A percentile compares a stretch with the other conserved stretches of the same genome.
phyloP scores from a whole-genome alignment of 1,140 invertebrate species.

The Arctopsyche grandis region DNA sequence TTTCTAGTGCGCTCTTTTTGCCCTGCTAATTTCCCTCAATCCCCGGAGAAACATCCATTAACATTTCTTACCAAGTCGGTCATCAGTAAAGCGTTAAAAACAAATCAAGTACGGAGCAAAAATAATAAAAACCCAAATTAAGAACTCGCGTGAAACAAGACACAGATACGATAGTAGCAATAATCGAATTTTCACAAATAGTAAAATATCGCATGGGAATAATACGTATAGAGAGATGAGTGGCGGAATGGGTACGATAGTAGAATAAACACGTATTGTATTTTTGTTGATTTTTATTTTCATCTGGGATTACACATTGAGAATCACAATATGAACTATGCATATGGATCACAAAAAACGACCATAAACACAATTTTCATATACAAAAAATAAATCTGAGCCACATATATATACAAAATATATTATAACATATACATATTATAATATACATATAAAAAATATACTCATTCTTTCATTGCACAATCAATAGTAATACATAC shows the following conservation, averaged over 20 bases:
- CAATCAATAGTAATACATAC: no score
- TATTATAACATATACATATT: no score
- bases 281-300: background rate
- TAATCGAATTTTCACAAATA: no score
- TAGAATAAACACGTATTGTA: background rate
- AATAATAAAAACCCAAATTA: constrained; percentile 17
- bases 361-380: background rate
- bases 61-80: constrained; percentile 17
- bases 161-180: background rate
- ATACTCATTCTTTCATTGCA: background rate
- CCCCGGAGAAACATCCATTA: constrained; percentile 20
- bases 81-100: constrained; percentile 33
- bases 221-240: background rate
- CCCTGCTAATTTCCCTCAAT: constrained; percentile 1
- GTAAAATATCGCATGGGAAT: no score
- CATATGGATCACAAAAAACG: constrained; percentile 1
- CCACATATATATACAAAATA: background rate
- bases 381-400: background rate
- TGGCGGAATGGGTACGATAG: background rate
- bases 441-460: background rate
- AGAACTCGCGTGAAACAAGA: constrained; percentile 5
- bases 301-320: background rate
- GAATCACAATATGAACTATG: background rate
- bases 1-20: background rate
- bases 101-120: constrained; percentile 18